A percentile compares a stretch with the other conserved stretches of the same genome.
These are phyloP conservation scores for Rutpela maculata DNA, from an alignment of 2,888 invertebrate species.

Conservation along the genomic window DNA sequence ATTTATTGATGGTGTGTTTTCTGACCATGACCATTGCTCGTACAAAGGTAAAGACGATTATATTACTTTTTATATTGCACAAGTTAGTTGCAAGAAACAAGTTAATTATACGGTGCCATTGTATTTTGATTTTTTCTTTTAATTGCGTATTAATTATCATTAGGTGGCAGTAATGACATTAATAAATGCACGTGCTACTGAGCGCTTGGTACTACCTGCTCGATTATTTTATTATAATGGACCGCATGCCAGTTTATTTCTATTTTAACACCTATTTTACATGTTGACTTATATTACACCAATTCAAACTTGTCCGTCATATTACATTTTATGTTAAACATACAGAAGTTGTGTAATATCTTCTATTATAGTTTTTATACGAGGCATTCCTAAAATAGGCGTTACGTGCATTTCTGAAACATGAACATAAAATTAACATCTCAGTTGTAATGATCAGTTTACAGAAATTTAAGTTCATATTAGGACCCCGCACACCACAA, in stretches of 20 bases:
- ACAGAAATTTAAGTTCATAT: neutral
- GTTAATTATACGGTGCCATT: conserved; percentile 1
- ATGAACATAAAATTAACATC: neutral
- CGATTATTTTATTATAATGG: conserved; percentile 1
- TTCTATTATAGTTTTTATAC: neutral
- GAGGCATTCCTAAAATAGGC: neutral
- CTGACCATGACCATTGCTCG: conserved; percentile 35
- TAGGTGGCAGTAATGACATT: neutral
- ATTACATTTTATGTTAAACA: neutral
- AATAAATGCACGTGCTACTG: neutral
- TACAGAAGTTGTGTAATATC: neutral
- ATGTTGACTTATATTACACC: conserved; percentile 16
- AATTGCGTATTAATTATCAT: neutral
- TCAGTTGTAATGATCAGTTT: neutral
- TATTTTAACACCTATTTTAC: conserved; percentile 20
- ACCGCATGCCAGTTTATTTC: conserved; percentile 20
- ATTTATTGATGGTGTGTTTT: conserved; percentile 13
- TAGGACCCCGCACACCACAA: no score
- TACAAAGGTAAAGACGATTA: conserved; percentile 36
- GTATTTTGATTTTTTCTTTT: neutral
- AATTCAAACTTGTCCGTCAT: neutral
- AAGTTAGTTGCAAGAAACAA: neutral
- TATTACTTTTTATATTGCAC: neutral
- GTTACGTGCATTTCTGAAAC: neutral
- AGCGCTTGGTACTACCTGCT: conserved; percentile 2